These are phyloP conservation scores for Eupithecia centaureata DNA, from an alignment of 2,888 invertebrate genomes.

Conservation along the genomic window DNA sequence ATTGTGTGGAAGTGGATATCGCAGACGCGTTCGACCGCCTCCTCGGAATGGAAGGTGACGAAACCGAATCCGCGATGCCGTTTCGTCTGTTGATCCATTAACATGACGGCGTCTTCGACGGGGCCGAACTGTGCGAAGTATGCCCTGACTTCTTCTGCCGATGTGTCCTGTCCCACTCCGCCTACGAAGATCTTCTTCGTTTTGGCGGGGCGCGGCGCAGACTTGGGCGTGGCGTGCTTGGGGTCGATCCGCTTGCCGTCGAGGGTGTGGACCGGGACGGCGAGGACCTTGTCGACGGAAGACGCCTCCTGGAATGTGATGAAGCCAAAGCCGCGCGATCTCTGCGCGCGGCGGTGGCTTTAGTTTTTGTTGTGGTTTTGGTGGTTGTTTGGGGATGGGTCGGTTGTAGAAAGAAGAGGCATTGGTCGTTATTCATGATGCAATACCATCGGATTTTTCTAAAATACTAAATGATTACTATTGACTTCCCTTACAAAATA, in stretches of 20 bases:
- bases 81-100: conserved; percentile 97
- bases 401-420: neutral
- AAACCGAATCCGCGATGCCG: conserved; percentile 96
- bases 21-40: conserved; percentile 96
- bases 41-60: conserved; percentile 95
- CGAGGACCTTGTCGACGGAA: conserved; percentile 95
- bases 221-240: conserved; percentile 96
- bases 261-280: conserved; percentile 94
- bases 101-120: conserved; percentile 96
- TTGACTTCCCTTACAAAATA: too few relatives aligned
- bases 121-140: conserved; percentile 96
- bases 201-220: conserved; percentile 93
- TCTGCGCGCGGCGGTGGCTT: conserved; percentile 85
- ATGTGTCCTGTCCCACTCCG: conserved; percentile 95
- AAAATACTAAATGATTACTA: too few relatives aligned
- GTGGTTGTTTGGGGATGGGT: neutral
- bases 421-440: too few relatives aligned
- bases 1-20: conserved; percentile 97
- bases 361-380: conserved; percentile 11
- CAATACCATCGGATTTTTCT: neutral
- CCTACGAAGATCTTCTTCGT: conserved; percentile 97
- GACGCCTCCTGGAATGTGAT: conserved; percentile 96
- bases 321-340: conserved; percentile 97
- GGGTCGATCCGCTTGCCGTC: conserved; percentile 98
- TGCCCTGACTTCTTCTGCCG: conserved; percentile 94